These are phyloP conservation scores for Muscidifurax raptorellus DNA, from an alignment of 1,140 invertebrate genomes.

Conservation along the genomic window DNA sequence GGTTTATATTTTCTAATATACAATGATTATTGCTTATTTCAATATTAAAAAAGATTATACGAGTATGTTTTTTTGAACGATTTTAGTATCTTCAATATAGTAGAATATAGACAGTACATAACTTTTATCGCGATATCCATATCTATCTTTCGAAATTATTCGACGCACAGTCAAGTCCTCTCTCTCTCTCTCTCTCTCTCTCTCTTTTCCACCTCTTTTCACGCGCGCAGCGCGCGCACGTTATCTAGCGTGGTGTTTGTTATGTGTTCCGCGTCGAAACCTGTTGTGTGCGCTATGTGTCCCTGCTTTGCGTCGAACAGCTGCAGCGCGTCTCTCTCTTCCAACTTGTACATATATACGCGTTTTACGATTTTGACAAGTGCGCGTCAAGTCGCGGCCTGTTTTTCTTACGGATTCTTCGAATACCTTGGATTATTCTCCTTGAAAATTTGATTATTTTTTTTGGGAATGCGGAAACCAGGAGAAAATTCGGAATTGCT, in stretches of 20 bases:
- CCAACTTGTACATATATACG: neutral
- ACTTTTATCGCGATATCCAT: neutral
- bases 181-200: no score
- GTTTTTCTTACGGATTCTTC: neutral
- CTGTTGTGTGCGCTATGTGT: neutral
- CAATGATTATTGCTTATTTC: no score
- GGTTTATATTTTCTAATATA: no score
- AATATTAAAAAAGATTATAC: no score
- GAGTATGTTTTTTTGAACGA: no score
- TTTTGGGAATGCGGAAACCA: neutral
- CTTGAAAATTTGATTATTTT: neutral
- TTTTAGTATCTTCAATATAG: no score
- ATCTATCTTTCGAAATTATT: neutral
- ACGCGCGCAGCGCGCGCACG: neutral
- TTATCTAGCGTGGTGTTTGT: neutral
- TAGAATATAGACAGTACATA: no score
- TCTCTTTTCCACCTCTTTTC: neutral
- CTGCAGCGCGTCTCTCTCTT: neutral
- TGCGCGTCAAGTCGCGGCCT: neutral
- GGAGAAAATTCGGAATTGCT: neutral
- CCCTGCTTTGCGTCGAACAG: neutral
- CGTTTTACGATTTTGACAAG: constrained; percentile 17
- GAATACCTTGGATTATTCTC: neutral
- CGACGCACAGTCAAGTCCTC: neutral
- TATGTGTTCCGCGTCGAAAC: neutral